Conservation (phyloP, 2,113 vertebrate species). For the Cricetomys ansorgei region DNA sequence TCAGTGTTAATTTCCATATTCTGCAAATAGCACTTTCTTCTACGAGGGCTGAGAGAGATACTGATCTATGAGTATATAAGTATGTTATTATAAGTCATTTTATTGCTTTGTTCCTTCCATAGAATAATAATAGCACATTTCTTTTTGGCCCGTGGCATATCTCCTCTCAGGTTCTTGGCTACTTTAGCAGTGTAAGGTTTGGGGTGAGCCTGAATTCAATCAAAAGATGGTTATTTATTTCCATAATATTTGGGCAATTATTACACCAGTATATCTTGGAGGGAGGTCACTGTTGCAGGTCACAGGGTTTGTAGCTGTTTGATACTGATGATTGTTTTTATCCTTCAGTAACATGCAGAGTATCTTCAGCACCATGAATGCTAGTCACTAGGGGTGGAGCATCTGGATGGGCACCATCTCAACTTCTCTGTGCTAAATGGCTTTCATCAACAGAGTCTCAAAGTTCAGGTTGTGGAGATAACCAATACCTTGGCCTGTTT, state of each 20-base stretch:
- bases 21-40: background rate
- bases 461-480: background rate
- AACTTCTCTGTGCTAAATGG: background rate
- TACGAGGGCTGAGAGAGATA: background rate
- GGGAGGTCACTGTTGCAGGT: background rate
- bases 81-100: background rate
- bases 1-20: background rate
- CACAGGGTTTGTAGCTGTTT: background rate
- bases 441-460: background rate
- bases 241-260: background rate
- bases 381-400: background rate
- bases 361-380: background rate
- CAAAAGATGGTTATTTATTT: background rate
- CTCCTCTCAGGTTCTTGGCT: background rate
- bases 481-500: background rate
- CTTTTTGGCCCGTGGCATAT: too few species aligned
- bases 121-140: background rate
- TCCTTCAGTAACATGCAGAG: background rate
- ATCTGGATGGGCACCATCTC: background rate
- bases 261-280: background rate
- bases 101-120: background rate
- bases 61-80: background rate
- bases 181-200: background rate
- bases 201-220: background rate
- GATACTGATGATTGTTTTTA: background rate